phyloP scores from a whole-genome alignment of 2,113 vertebrate species.

The Zapornia atra region DNA sequence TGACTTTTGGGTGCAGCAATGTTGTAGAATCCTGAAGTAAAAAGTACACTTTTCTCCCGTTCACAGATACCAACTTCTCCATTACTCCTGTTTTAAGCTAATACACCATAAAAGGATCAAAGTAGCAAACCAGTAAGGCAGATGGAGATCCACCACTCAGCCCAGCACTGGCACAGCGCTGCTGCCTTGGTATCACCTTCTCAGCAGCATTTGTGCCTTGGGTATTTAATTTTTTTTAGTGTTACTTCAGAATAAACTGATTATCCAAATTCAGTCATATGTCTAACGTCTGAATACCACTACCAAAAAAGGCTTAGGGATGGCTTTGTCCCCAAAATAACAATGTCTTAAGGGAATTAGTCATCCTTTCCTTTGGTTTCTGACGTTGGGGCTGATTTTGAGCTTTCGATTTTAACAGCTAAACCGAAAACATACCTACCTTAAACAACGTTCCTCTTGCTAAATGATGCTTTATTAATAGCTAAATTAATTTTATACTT shows the following conservation, averaged over 20 bases:
- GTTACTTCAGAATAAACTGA: neutral
- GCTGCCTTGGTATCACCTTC: rapidly evolving
- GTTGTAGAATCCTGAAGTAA: neutral
- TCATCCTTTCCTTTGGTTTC: neutral
- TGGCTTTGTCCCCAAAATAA: neutral
- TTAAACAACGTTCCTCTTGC: neutral
- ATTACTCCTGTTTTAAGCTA: neutral
- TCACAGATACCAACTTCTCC: neutral
- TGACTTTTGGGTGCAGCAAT: neutral
- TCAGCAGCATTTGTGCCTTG: neutral
- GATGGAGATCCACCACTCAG: neutral
- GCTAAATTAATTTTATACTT: neutral
- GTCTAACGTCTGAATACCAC: neutral
- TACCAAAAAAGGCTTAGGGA: neutral
- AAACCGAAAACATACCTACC: neutral
- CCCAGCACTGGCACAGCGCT: neutral
- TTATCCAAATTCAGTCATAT: neutral
- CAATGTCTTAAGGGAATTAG: neutral
- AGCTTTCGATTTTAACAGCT: neutral
- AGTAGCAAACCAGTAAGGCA: neutral
- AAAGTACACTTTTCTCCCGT: neutral
- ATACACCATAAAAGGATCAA: neutral
- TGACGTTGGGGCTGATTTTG: neutral
- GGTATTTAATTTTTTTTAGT: neutral
- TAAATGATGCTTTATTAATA: neutral